Evolutionary conservation across 2,888 invertebrate species (phyloP).

Genomic region (Chouioia cunea): DNA sequence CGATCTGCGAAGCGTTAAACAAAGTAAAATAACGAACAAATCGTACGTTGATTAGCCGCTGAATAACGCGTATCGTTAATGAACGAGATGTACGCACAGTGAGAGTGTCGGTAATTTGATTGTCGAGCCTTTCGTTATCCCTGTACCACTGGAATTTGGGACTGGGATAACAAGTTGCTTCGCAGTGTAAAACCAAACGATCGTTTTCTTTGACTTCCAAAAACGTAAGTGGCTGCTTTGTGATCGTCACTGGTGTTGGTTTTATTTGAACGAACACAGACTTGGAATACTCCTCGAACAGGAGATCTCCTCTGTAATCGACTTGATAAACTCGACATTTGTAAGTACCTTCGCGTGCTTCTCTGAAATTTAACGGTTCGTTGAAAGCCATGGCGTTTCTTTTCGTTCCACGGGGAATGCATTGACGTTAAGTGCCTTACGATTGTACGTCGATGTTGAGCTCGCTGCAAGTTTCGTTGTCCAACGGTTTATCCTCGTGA

Average conservation of each 20-base stretch:
- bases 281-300: conserved; percentile 50
- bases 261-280: conserved; percentile 52
- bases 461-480: conserved; percentile 49
- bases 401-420: too few species aligned
- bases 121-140: conserved; percentile 53
- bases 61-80: not conserved
- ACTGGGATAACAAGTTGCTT: conserved; percentile 54
- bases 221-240: conserved; percentile 54
- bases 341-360: conserved; percentile 56
- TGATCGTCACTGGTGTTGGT: conserved; percentile 53
- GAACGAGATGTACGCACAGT: conserved; percentile 48
- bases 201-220: conserved; percentile 55
- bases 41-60: not conserved
- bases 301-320: conserved; percentile 49
- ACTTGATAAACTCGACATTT: conserved; percentile 56
- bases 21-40: not conserved
- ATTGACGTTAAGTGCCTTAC: conserved; percentile 23
- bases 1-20: conserved; percentile 52
- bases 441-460: conserved; percentile 49
- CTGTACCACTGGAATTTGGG: conserved; percentile 61
- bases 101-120: conserved; percentile 52
- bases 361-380: conserved; percentile 44
- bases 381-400: not conserved
- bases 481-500: conserved; percentile 52
- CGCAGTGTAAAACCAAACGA: conserved; percentile 53